Evolutionary conservation across 64 coral and sea anemone species (phyloP).

Genomic region (Dendronephthya gigantea): DNA sequence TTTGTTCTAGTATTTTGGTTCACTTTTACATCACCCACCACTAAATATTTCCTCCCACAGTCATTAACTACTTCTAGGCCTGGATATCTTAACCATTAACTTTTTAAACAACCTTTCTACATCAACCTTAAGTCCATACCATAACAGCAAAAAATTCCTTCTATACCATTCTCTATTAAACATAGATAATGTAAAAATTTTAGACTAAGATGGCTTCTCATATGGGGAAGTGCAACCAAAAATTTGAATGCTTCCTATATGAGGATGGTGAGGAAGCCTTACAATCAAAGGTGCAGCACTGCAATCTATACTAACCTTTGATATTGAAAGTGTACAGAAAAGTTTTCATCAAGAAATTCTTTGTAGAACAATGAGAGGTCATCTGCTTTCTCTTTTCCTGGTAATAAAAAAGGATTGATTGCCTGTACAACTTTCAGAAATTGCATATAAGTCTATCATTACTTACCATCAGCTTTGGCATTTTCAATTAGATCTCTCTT

Average conservation of each 20-base stretch:
- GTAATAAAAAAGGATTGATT: not conserved
- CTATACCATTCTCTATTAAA: constrained; percentile 69
- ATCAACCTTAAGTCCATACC: constrained; percentile 39
- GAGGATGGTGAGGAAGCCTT: too few relatives aligned
- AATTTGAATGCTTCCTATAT: too few relatives aligned
- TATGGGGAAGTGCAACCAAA: too few relatives aligned
- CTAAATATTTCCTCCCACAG: not conserved
- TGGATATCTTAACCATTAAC: constrained; percentile 10
- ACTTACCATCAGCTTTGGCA: not conserved
- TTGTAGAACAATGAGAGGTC: constrained; percentile 80
- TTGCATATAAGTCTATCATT: not conserved
- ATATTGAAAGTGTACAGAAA: constrained; percentile 51
- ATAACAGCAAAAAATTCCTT: constrained; percentile 59
- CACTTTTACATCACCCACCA: too few relatives aligned
- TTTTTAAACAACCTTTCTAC: constrained; percentile 32
- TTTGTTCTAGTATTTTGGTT: too few relatives aligned
- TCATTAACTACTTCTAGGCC: not conserved
- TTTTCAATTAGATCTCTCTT: not conserved
- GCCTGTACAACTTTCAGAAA: not conserved
- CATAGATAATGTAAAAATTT: not conserved
- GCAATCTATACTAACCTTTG: constrained; percentile 57
- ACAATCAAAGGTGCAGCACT: too few relatives aligned
- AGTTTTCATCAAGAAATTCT: constrained; percentile 72
- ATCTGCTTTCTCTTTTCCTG: constrained; percentile 70
- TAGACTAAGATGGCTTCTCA: not conserved